Base-by-base conservation (phyloP, 2,888 invertebrate species). In the Cantharis nigra region DNA sequence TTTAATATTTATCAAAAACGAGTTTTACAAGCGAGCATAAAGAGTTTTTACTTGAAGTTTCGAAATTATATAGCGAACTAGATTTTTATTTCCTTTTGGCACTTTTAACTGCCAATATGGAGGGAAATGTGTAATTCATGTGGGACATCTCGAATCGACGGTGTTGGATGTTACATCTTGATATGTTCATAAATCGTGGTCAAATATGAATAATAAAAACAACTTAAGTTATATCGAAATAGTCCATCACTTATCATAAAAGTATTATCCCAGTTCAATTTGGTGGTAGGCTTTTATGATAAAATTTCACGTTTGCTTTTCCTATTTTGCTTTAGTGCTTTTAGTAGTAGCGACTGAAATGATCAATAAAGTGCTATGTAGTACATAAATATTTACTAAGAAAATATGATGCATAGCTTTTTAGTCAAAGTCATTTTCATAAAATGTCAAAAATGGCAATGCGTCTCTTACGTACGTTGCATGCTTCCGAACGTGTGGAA, bases 391-490 rank as follows among this genome's bases (percentile, higher is more conserved):
- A 78, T 76, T 75, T 76, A 78, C 75, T 67, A 49, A 78, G 75
- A 75, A 78, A 78, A 78, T 76, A 78, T 78, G 78, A 78, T 78
- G 74, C 74, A 78, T 78, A 69, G 76, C 74, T 74, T 78, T 76
- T 78, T 71, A 78, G 76, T 76, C 76, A 78, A 71, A 78, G 76
- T 78, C 73, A 76, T 78, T 78, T 78, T 78, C 78, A 76, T 78
- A 76, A 78, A 78, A 78, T 74, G 78, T 76, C 78, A 65, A 78
- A 76, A 78, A 74, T 63, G 71, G 76, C 78, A 72, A 76, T 78
- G 76, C 78, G 74, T 78, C 76, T 74, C 49, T 74, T 78, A 76
- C 76, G 72, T 74, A 67, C 5, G 26, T 23, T 67, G n/a, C 26
- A 76, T 76, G 76, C 76, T 30, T 76, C 70, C 72, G 64, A 74